phyloP scores from a whole-genome alignment of 1,140 invertebrate genomes.

The Phortica variegata region DNA sequence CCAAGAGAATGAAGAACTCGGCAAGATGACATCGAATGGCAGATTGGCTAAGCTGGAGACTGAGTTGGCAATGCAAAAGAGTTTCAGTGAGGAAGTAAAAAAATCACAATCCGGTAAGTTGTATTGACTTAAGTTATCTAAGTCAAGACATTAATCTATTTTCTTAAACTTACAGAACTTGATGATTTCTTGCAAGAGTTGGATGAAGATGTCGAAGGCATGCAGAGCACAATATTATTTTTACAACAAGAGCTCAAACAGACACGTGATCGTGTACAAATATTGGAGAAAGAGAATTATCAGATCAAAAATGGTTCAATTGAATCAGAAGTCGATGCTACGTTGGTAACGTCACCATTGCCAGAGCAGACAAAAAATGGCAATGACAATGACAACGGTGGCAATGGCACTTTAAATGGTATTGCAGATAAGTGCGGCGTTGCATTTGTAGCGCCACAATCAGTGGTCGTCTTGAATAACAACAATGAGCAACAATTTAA shows the following conservation, averaged over 20 bases:
- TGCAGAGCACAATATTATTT: slow-evolving; percentile 95
- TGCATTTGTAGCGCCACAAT: no score
- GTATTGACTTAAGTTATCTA: slow-evolving; percentile 16
- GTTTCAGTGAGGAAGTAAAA: slow-evolving; percentile 94
- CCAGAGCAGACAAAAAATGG: slow-evolving; percentile 3
- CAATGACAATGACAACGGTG: slow-evolving; percentile 15
- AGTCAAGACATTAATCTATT: background rate
- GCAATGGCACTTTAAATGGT: no score
- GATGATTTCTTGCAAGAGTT: slow-evolving; percentile 94
- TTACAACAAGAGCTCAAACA: slow-evolving; percentile 88
- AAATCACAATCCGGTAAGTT: slow-evolving; percentile 88
- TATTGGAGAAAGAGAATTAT: slow-evolving; percentile 46
- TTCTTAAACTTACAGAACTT: slow-evolving; percentile 67
- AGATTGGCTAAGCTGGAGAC: slow-evolving; percentile 93
- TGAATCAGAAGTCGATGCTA: slow-evolving; percentile 6
- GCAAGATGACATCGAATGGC: slow-evolving; percentile 92
- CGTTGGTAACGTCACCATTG: slow-evolving; percentile 17
- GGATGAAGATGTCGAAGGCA: slow-evolving; percentile 96
- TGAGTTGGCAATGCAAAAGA: slow-evolving; percentile 92
- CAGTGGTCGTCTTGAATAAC: no score
- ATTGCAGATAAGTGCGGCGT: no score
- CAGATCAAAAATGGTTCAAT: slow-evolving; percentile 25
- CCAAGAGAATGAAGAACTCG: slow-evolving; percentile 97
- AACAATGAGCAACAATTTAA: no score
- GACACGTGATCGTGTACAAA: slow-evolving; percentile 64